These are phyloP conservation scores for Heteronetta atricapilla DNA, from an alignment of 2,113 vertebrate genomes.

Conservation along the genomic window DNA sequence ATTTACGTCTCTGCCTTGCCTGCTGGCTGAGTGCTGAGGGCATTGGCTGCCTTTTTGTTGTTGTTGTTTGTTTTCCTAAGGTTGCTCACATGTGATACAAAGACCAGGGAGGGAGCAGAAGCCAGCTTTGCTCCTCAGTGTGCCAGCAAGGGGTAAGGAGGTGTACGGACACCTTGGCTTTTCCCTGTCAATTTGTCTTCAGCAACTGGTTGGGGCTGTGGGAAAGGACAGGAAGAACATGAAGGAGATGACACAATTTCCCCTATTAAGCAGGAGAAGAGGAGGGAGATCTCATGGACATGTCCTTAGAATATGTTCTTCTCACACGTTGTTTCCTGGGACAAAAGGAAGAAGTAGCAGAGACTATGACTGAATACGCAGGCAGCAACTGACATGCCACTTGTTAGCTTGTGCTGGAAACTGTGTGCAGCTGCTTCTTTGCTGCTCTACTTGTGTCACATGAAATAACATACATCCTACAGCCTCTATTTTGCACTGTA, in stretches of 20 bases:
- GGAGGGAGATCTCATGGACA: background rate
- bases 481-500: background rate
- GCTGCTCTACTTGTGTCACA: background rate
- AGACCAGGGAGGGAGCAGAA: background rate
- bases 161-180: fast-evolving
- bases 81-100: background rate
- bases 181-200: background rate
- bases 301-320: background rate
- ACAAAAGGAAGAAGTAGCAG: background rate
- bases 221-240: background rate
- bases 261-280: background rate
- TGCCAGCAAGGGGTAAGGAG: background rate
- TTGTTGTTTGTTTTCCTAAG: background rate
- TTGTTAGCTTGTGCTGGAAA: background rate
- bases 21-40: background rate
- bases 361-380: background rate
- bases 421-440: background rate
- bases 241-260: background rate
- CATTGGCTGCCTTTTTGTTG: background rate
- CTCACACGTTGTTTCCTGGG: background rate
- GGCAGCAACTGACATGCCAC: background rate
- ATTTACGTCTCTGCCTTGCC: background rate
- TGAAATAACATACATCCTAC: background rate
- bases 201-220: background rate
- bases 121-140: background rate